Conservation (phyloP, 1,140 invertebrate genomes). For the Orius insidiosus region DNA sequence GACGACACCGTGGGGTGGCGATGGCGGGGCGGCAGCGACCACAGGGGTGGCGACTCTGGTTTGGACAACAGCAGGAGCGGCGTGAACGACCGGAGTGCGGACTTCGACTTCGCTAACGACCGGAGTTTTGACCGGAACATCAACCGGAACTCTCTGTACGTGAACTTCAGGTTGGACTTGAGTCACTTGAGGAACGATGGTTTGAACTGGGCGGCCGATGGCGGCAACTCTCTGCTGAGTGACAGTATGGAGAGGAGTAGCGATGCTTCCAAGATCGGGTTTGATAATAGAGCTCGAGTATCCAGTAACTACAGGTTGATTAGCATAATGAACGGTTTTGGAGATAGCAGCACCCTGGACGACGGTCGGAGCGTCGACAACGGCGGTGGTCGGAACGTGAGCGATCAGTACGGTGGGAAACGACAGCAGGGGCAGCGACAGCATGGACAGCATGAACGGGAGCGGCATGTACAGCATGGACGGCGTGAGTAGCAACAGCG, state of each 20-base stretch:
- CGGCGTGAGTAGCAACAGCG: no score
- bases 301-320: conserved; percentile 25
- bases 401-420: conserved; percentile 28
- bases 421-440: conserved; percentile 26
- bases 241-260: conserved; percentile 17
- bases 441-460: conserved; percentile 23
- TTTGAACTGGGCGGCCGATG: conserved; percentile 17
- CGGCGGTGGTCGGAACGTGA: conserved; percentile 29
- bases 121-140: no score
- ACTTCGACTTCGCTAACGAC: no score
- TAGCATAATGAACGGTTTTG: conserved; percentile 26
- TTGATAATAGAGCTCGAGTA: conserved; percentile 22
- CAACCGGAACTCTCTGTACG: no score
- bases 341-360: conserved; percentile 21
- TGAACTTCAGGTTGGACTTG: no score
- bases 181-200: conserved; percentile 20
- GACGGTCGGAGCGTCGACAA: conserved; percentile 21
- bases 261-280: conserved; percentile 18
- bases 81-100: no score
- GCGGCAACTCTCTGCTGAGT: conserved; percentile 17
- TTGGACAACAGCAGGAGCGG: no score
- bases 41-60: no score
- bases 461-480: no score
- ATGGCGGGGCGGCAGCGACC: no score
- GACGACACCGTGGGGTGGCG: no score